Evolutionary conservation across 2,888 invertebrate species (phyloP).

Genomic region (Drosophila seclusa): DNA sequence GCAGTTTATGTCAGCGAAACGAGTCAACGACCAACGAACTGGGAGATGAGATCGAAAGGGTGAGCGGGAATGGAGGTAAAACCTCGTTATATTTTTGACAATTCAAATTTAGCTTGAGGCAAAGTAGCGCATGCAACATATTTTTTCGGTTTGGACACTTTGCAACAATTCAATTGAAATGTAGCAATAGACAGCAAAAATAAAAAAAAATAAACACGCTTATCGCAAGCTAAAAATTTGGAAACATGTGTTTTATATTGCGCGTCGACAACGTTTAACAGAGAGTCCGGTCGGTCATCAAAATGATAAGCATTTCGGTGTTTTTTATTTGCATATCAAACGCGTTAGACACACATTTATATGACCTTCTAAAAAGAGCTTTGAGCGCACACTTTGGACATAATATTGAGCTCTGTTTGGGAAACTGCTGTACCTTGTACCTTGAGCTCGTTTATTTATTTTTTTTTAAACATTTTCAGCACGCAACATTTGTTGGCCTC

Average conservation of each 20-base stretch:
- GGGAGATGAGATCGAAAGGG: background rate
- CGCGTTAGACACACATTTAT: constrained; percentile 61
- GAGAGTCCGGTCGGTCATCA: constrained; percentile 38
- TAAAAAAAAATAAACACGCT: constrained; percentile 12
- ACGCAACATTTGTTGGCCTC: constrained; percentile 51
- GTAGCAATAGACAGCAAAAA: constrained; percentile 22
- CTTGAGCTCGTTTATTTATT: constrained; percentile 43
- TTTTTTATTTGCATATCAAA: constrained; percentile 69
- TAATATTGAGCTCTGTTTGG: constrained; percentile 52
- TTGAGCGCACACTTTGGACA: constrained; percentile 41
- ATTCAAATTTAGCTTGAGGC: constrained; percentile 67
- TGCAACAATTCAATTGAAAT: constrained; percentile 68
- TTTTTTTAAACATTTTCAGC: constrained; percentile 54
- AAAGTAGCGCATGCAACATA: constrained; percentile 28
- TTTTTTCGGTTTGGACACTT: constrained; percentile 49
- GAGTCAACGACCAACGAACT: constrained; percentile 44
- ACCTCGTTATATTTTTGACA: constrained; percentile 71
- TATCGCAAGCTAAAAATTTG: constrained; percentile 20
- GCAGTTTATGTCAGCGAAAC: constrained; percentile 78
- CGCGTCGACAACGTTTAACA: constrained; percentile 31
- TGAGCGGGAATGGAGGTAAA: constrained; percentile 9
- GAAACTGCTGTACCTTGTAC: constrained; percentile 29
- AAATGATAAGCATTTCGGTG: constrained; percentile 44
- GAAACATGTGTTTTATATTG: constrained; percentile 47
- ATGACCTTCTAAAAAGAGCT: constrained; percentile 25